phyloP scores from a whole-genome alignment of 2,888 invertebrate genomes.

The Dendrolimus pini region DNA sequence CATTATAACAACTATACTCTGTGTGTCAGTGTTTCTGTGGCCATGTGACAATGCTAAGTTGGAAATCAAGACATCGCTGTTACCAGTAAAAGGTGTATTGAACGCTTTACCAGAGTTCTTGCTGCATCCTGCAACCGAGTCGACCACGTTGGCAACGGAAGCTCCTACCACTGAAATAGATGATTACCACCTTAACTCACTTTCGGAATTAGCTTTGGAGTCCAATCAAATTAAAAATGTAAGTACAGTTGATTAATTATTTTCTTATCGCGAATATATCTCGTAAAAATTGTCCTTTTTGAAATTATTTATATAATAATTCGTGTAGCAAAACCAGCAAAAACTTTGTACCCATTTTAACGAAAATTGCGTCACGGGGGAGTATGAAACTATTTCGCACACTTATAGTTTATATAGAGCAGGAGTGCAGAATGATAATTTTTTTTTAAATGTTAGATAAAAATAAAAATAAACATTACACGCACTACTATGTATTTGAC shows the following conservation, averaged over 20 bases:
- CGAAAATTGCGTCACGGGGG: too few relatives aligned
- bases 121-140: constrained; percentile 17
- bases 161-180: constrained; percentile 4
- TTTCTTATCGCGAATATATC: neutral
- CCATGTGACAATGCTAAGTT: constrained; percentile 23
- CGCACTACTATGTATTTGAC: too few relatives aligned
- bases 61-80: constrained; percentile 21
- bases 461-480: too few relatives aligned
- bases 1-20: constrained; percentile 21
- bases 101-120: constrained; percentile 34
- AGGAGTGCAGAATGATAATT: too few relatives aligned
- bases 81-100: constrained; percentile 33
- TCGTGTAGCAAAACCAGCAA: too few relatives aligned
- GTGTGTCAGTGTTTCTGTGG: constrained; percentile 26
- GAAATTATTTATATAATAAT: too few relatives aligned
- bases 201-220: constrained; percentile 6
- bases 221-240: constrained; percentile 11
- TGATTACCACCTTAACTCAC: constrained; percentile 8
- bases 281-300: too few relatives aligned
- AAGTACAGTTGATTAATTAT: constrained; percentile 11
- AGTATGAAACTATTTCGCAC: too few relatives aligned
- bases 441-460: too few relatives aligned
- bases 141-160: constrained; percentile 1
- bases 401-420: too few relatives aligned
- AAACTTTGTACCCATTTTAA: too few relatives aligned